Evolutionary conservation across 2,113 vertebrate genomes (phyloP).

Genomic region (Loxodonta africana): DNA sequence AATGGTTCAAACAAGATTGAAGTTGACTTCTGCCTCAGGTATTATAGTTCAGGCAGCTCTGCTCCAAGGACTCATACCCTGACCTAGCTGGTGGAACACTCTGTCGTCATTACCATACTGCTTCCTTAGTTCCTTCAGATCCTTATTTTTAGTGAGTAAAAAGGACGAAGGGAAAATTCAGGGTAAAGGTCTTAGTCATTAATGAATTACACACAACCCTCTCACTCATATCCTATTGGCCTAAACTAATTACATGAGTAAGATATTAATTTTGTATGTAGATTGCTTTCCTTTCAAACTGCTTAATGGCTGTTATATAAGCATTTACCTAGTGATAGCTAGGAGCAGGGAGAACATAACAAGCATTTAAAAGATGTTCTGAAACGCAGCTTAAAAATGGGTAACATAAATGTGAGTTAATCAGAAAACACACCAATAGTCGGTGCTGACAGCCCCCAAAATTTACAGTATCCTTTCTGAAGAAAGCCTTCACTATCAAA

Average conservation of each 20-base stretch:
- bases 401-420: constrained; percentile 62
- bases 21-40: background rate
- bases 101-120: background rate
- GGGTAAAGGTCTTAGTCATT: background rate
- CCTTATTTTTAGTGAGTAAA: background rate
- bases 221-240: background rate
- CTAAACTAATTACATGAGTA: background rate
- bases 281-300: background rate
- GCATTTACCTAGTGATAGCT: constrained; percentile 8
- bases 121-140: background rate
- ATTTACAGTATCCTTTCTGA: constrained; percentile 21
- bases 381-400: constrained; percentile 31
- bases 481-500: constrained; percentile 51
- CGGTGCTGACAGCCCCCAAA: constrained; percentile 57
- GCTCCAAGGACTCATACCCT: background rate
- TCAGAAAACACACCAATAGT: constrained; percentile 58
- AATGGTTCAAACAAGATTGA: background rate
- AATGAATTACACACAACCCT: background rate
- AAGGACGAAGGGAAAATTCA: background rate
- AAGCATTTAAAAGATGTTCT: constrained; percentile 15
- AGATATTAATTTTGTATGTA: background rate
- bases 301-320: background rate
- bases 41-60: background rate
- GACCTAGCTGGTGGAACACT: background rate
- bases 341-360: background rate